Evolutionary conservation across 92 coral and sea anemone species (phyloP).

Genomic region (Isaurus tuberculatus): DNA sequence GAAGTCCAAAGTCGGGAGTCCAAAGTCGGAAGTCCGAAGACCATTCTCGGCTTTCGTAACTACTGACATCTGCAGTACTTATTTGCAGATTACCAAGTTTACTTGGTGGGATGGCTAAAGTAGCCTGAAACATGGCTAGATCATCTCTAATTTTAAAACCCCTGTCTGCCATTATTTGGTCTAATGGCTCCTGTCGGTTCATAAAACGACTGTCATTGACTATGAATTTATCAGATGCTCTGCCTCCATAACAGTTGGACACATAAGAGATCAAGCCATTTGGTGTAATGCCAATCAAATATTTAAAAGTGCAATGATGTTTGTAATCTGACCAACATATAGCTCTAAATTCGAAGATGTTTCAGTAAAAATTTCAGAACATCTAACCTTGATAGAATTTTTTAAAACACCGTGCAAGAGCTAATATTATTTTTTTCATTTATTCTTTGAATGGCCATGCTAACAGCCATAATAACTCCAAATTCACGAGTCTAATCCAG

Average conservation of each 20-base stretch:
- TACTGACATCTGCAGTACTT: no score
- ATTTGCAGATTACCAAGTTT: constrained; percentile 27
- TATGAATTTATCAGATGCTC: constrained; percentile 43
- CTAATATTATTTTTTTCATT: neutral
- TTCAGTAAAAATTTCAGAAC: constrained; percentile 23
- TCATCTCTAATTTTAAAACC: constrained; percentile 42
- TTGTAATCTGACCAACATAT: constrained; percentile 50
- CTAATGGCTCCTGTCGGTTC: constrained; percentile 29
- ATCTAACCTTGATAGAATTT: constrained; percentile 1
- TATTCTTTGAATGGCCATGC: constrained; percentile 45
- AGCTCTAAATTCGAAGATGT: constrained; percentile 34
- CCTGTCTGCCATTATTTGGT: constrained; percentile 53
- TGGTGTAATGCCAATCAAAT: constrained; percentile 42
- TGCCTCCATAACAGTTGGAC: constrained; percentile 37
- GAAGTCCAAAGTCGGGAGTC: no score
- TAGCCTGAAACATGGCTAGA: constrained; percentile 42
- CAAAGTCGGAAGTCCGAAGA: no score
- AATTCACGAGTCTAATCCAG: constrained; percentile 33
- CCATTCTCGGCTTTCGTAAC: constrained; percentile 16
- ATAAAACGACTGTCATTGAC: constrained; percentile 35
- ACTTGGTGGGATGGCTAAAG: constrained; percentile 53
- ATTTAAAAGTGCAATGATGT: constrained; percentile 32
- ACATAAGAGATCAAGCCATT: constrained; percentile 37
- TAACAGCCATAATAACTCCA: constrained; percentile 22
- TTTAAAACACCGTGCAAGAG: constrained; percentile 15